Base-by-base conservation (phyloP, 2,797 vertebrate species). In the Enteromius thamalakanensis region DNA sequence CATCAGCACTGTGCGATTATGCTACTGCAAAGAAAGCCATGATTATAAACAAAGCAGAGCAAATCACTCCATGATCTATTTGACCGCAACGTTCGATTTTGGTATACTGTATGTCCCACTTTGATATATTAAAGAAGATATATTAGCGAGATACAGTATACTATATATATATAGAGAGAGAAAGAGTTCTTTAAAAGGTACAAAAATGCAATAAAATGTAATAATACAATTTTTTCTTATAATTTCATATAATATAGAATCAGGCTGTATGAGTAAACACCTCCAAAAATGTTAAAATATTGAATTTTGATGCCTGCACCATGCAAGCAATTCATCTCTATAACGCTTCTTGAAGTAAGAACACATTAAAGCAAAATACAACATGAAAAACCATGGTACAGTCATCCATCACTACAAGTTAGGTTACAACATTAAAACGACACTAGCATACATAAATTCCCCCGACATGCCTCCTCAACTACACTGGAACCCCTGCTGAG, bases 341-440 rank as follows among this genome's bases (percentile, higher is more conserved):
- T 70, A 60, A 76, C 1, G 4, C 23, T 34, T 58, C 34, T 21
- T 55, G 23, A 75, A 67, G 69, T 6, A 51, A 1, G 12, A 62
- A 76, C 75, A 62, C 80, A 72, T 47, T 60, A 74, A 65, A 81
- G 49, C 71, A 67, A 17, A 76, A 82, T 55, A 21, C 7, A 60
- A 76, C 81, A 69, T 37, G 26, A 83, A 26, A 23, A 58, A 77
- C 11, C 0, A 2, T 2, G 0, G 23, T 60, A n/a, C 37, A 55
- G 26, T 77, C 81, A 83, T 83, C 64, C 81, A 83, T 77, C 81
- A 77, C 49, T 47, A 14, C 0, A 37, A 58, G 19, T 76, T 53
- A 55, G 49, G 37, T 83, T 65, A 69, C 26, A 19, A 55, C 32
- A 58, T 34, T 15, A 42, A 69, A 69, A 69, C 2, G 1, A 53